Evolutionary conservation across 2,113 vertebrate genomes (phyloP).

Genomic region (Bombycilla garrulus): DNA sequence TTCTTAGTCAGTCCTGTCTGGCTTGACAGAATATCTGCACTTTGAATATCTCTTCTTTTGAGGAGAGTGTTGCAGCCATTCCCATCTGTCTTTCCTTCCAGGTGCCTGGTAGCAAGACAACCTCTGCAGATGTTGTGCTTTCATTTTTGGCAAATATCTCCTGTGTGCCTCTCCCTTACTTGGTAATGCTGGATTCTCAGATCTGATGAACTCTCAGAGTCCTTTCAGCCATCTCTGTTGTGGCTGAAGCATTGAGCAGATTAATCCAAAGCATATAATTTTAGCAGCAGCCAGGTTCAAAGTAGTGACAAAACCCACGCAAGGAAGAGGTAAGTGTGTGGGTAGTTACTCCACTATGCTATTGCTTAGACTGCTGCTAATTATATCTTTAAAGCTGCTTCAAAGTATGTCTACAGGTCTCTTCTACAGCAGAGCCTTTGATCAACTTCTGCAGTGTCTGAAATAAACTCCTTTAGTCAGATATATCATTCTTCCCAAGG

Average conservation of each 20-base stretch:
- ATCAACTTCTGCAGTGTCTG: not conserved
- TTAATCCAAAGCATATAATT: not conserved
- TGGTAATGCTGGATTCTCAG: not conserved
- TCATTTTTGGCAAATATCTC: not conserved
- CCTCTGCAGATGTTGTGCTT: not conserved
- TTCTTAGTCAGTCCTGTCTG: not conserved
- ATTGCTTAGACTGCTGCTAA: not conserved
- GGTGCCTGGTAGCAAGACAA: not conserved
- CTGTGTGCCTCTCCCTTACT: not conserved
- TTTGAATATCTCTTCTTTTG: not conserved
- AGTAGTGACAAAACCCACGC: not conserved
- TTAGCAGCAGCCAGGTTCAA: not conserved
- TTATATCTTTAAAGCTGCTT: not conserved
- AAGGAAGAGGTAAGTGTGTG: not conserved
- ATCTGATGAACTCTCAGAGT: not conserved
- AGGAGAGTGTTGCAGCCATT: not conserved
- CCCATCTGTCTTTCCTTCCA: not conserved
- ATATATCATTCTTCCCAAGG: not conserved
- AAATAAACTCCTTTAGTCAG: not conserved
- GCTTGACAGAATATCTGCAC: not conserved
- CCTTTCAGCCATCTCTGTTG: not conserved
- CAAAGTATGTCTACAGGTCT: not conserved
- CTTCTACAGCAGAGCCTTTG: not conserved
- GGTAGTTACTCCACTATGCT: not conserved
- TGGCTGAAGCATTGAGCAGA: not conserved